Base-by-base conservation (phyloP, 2,888 invertebrate species). In the Sthenelais limicola region DNA sequence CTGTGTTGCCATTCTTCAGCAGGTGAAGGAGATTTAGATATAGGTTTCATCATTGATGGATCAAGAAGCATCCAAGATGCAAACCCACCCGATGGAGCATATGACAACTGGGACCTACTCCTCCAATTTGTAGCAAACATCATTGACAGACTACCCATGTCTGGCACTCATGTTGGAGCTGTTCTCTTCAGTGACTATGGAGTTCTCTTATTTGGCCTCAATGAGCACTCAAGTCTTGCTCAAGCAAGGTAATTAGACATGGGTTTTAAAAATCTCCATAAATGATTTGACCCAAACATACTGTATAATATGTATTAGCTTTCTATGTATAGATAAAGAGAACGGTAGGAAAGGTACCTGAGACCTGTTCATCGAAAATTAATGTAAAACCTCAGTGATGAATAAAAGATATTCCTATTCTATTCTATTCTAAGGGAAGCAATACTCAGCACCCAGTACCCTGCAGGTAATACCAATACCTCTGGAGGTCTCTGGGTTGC, bases 381-480 rank as follows among this genome's bases (percentile, higher is more conserved):
- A n/a, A n/a, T n/a, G n/a, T n/a, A n/a, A n/a, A n/a, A n/a, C n/a
- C n/a, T n/a, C n/a, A n/a, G n/a, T n/a, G n/a, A n/a, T n/a, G n/a
- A n/a, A n/a, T n/a, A n/a, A n/a, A n/a, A n/a, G n/a, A n/a, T n/a
- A n/a, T n/a, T n/a, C n/a, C n/a, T n/a, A n/a, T n/a, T n/a, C n/a
- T n/a, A n/a, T n/a, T n/a, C n/a, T n/a, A n/a, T n/a, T n/a, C n/a
- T n/a, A 54, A 43, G 28, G 48, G 43, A 26, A n/a, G 68, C 56
- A 5, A 73, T 75, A 26, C n/a, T 24, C 28, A 18, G 26, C 18
- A 74, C 74, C 43, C 30, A 51, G 9, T 76, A 76, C 54, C 38
- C 28, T 24, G 69, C 66, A 1, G 74, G 72, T 1, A 73, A 68
- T 35, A 75, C 76, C 12, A 76, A 76, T 56, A 75, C 75, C 5